These are phyloP conservation scores for Vanessa atalanta DNA, from an alignment of 1,140 invertebrate genomes.

Conservation along the genomic window DNA sequence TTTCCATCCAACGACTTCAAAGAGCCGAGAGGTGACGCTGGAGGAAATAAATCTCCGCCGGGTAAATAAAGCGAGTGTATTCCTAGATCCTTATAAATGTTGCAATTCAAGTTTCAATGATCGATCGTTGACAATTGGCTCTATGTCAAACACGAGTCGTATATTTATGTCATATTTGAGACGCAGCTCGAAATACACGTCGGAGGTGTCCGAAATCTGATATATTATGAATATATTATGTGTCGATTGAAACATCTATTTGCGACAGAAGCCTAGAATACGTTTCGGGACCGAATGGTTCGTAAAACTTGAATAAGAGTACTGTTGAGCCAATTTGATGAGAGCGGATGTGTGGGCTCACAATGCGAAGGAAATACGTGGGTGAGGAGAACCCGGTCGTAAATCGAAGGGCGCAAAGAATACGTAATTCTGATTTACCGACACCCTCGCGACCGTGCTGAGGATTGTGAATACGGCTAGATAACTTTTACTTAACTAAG, in stretches of 20 bases:
- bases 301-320: constrained; percentile 35
- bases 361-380: constrained; percentile 52
- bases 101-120: constrained; percentile 7
- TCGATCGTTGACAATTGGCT: constrained; percentile 20
- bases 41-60: constrained; percentile 63
- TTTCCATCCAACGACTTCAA: constrained; percentile 70
- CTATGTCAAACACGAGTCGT: constrained; percentile 13
- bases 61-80: constrained; percentile 8
- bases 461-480: constrained; percentile 18
- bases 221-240: constrained; percentile 7
- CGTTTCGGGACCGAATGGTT: constrained; percentile 25
- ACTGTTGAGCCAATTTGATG: constrained; percentile 44
- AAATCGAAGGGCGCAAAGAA: constrained; percentile 63
- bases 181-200: neutral
- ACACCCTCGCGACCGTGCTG: constrained; percentile 35
- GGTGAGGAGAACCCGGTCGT: constrained; percentile 48
- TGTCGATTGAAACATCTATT: constrained; percentile 29
- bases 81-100: constrained; percentile 10
- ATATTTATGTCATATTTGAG: constrained; percentile 11
- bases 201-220: constrained; percentile 3
- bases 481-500: constrained; percentile 7
- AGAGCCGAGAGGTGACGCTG: constrained; percentile 66
- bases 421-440: constrained; percentile 66
- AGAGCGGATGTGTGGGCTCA: constrained; percentile 45
- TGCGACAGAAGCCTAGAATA: constrained; percentile 1